phyloP scores from a whole-genome alignment of 2,797 vertebrate species.

The Manis pentadactyla region DNA sequence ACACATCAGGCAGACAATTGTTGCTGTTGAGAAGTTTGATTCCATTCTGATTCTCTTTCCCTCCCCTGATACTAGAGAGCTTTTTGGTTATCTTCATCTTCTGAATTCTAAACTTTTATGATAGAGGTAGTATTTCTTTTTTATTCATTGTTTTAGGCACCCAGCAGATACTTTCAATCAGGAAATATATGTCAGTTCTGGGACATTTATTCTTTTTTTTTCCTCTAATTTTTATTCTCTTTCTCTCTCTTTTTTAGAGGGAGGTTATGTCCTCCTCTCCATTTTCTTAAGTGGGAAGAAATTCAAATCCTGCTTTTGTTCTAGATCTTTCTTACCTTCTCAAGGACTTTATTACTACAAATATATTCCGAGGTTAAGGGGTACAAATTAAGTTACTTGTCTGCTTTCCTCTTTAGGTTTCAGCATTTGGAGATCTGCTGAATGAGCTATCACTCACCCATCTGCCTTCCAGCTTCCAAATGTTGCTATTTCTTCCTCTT shows the following conservation, averaged over 20 bases:
- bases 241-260: background rate
- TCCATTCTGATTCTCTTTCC: background rate
- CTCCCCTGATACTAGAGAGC: background rate
- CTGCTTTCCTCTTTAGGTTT: conserved; percentile 32
- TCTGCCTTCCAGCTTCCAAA: conserved; percentile 46
- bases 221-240: background rate
- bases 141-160: background rate
- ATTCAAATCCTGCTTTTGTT: background rate
- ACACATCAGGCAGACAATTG: background rate
- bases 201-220: background rate
- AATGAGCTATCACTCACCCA: conserved; percentile 31
- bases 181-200: background rate
- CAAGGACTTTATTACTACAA: background rate
- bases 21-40: background rate
- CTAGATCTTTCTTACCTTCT: conserved; percentile 29
- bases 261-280: background rate
- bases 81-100: background rate
- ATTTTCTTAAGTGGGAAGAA: conserved; percentile 4
- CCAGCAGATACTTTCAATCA: background rate
- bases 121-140: background rate
- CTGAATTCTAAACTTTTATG: conserved; percentile 24
- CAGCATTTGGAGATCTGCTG: conserved; percentile 32
- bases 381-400: background rate
- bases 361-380: background rate
- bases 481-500: background rate